Percentiles rank a stretch among this genome's conserved stretches.
Evolutionary conservation across 2,888 invertebrate genomes (phyloP).

Genomic region (Temnothorax rugatulus): DNA sequence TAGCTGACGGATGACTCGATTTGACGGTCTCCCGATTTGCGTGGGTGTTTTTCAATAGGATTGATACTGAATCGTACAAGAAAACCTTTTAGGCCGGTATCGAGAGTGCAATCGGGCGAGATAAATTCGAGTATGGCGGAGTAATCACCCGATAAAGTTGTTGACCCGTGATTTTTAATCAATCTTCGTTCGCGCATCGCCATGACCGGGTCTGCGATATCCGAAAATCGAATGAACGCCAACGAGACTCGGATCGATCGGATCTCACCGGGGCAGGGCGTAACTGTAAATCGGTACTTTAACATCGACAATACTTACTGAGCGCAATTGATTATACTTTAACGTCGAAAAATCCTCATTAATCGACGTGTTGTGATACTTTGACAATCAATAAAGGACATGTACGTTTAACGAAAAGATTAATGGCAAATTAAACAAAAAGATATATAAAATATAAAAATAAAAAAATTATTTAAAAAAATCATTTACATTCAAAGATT

Average conservation of each 20-base stretch:
- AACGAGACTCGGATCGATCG: neutral
- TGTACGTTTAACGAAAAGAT: neutral
- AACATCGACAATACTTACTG: slow-evolving; percentile 4
- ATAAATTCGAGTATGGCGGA: slow-evolving; percentile 24
- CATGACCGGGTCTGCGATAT: slow-evolving; percentile 17
- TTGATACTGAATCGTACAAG: slow-evolving; percentile 19
- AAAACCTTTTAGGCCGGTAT: slow-evolving; percentile 38
- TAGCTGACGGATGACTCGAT: neutral
- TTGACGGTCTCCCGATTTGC: neutral
- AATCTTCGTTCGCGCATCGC: slow-evolving; percentile 44
- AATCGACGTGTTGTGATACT: neutral
- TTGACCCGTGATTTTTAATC: slow-evolving; percentile 55
- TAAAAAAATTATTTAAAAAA: neutral
- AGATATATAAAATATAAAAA: neutral
- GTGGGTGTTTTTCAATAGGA: neutral
- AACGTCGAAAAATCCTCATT: neutral
- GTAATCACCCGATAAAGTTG: slow-evolving; percentile 47
- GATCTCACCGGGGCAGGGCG: neutral
- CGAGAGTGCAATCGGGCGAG: slow-evolving; percentile 33
- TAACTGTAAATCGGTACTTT: slow-evolving; percentile 13
- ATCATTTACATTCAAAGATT: neutral
- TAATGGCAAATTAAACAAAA: neutral
- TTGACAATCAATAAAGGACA: neutral
- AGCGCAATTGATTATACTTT: neutral
- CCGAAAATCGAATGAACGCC: slow-evolving; percentile 42